Evolutionary conservation across 2,888 invertebrate genomes (phyloP), one percentile per base, ranked within the genome.

Genomic region (Dynastes grantii): DNA sequence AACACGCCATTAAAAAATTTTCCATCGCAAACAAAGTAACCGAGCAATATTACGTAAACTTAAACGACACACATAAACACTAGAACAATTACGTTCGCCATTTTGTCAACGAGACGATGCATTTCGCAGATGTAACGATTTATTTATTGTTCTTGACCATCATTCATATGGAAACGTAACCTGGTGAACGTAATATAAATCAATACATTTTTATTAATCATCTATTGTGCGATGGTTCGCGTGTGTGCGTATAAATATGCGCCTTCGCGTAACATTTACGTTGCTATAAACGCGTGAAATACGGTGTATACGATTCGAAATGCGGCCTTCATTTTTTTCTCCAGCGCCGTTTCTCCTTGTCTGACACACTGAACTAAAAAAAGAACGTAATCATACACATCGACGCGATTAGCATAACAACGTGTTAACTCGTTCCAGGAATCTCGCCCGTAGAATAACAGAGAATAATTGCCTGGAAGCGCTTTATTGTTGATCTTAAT

Each of bases 161-260:
- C 61, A 73, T 73, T 73, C 73, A 75, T 61, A 75, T 63, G 73
- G 73, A 61, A 75, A 49, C 45, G 45, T 11, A 75, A 55, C 45
- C 37, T 29, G 45, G 49, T 45, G 58, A 22, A 45, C 45, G 63
- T 75, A 32, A 45, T 61, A 75, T 75, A 75, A 68, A 75, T 75
- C 73, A 75, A 75, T 61, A 75, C 61, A 22, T 75, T 75, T 75
- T 75, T 75, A 75, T 75, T 55, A 75, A 61, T 75, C 61, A 75
- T 75, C 73, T 45, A 63, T 75, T 75, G 73, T 75, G 61, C 55
- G 51, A 22, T 40, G 45, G 22, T 16, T 11, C 61, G 45, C 55
- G 55, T 61, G 22, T 27, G 27, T 61, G 40, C 27, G 61, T 73
- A 13, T 9, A 37, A 9, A 64, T 64, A 37, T 68, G 68, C 49